Conservation (phyloP, 2,113 vertebrate species). For the Oceanodroma tethys region DNA sequence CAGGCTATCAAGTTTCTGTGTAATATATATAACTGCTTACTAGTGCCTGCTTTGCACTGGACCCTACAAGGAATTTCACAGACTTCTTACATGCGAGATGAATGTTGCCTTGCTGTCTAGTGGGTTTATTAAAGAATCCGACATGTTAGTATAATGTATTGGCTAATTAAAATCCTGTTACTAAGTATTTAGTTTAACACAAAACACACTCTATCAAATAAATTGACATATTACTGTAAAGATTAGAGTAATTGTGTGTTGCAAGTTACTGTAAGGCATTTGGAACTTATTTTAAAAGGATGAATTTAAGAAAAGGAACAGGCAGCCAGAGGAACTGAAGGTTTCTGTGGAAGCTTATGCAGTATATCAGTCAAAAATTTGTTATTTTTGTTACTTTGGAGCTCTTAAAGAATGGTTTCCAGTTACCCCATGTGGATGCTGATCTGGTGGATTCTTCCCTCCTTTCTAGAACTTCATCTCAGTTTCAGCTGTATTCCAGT, state of each 20-base stretch:
- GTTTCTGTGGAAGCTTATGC: not conserved
- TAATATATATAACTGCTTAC: not conserved
- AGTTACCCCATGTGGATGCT: not conserved
- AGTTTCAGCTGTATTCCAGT: not conserved
- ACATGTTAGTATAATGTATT: not conserved
- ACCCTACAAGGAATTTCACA: not conserved
- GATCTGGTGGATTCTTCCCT: not conserved
- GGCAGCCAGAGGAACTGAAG: not conserved
- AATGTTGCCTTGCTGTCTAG: not conserved
- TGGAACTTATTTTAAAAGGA: not conserved
- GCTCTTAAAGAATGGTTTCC: not conserved
- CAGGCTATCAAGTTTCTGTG: not conserved
- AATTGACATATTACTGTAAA: not conserved
- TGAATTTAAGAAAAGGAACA: not conserved
- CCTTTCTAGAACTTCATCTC: not conserved
- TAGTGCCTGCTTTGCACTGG: not conserved
- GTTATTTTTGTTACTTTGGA: not conserved
- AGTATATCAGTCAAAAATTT: not conserved
- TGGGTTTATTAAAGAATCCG: not conserved
- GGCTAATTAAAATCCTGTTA: slow-evolving; percentile 9
- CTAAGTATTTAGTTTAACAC: not conserved
- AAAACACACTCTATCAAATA: slow-evolving; percentile 10
- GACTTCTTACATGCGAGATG: not conserved
- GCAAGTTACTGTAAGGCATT: not conserved
- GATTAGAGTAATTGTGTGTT: not conserved